Evolutionary conservation across 1,140 invertebrate species (phyloP), one percentile per base, ranked within the genome.

Genomic region (Drosophila miranda): DNA sequence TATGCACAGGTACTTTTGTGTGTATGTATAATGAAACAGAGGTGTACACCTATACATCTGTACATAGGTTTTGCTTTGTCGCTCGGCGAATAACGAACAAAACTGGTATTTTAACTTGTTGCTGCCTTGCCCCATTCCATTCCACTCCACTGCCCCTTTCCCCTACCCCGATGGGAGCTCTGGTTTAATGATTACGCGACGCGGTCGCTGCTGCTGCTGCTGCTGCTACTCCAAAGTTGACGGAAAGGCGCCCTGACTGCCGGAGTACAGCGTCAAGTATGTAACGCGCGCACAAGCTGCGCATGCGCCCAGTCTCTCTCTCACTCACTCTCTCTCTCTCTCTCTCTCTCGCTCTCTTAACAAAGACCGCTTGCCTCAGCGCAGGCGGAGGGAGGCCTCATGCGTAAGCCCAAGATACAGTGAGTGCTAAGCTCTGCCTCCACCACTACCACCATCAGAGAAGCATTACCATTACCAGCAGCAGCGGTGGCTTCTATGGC

Each of bases 181-280:
- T 56, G 60, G 30, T 61, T 75, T 75, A 72, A 67, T 67, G 62
- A 75, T 75, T 67, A 75, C 73, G 73, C 63, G 73, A 75, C 62
- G 72, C 72, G 59, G 60, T 46, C 57, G 57, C 57, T 44, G 57
- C 43, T 42, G 60, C 4, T 38, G 34, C 51, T 58, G 59, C 53
- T 57, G 46, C 61, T 42, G 38, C 59, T 54, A 54, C 41, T 21
- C 34, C 50, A 58, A 38, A 58, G 43, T 58, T 75, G 68, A 72
- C 57, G 68, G 61, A 75, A 67, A 53, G 53, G 49, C 66, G 51
- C 53, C 46, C 34, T 44, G 38, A 46, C 30, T 44, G 14, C 58
- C 21, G 9, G 44, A 19, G 28, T 54, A 63, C 30, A 34, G 50
- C 50, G 50, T 55, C 57, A 59, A 59, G 57, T 59, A 59, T 59